Base-by-base conservation (phyloP, 2,888 invertebrate genomes). In the Eumacrocentrus americanus region DNA sequence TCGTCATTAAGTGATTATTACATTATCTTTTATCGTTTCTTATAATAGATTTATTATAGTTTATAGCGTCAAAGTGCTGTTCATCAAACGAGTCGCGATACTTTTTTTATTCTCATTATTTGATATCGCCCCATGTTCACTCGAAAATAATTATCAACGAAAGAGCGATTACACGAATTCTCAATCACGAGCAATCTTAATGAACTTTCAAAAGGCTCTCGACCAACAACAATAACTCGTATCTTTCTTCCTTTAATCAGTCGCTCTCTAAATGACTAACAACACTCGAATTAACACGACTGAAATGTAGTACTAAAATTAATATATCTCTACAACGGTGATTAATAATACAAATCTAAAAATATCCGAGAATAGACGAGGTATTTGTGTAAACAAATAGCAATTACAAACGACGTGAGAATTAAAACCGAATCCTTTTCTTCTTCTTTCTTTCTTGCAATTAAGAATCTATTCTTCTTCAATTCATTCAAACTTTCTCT, bases 1-100 rank as follows among this genome's bases (percentile, higher is more conserved):
- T 59, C 53, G 38, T 59, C 34, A 59, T 59, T 46, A 11, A 14
- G 18, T 38, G 47, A 52, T 52, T 53, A 44, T 47, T 53, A 51
- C 48, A 53, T 53, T 47, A 53, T 47, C 47, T 53, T 47, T 22
- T 12, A 37, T 47, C 16, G 34, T 40, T 23, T 23, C 5, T 23
- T 40, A 47, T 53, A 47, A 47, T 37, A 22, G 37, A 25, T 25
- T 52, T 14, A 51, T 54, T 47, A 38, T 47, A 59, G 53, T 40
- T 29, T 25, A 48, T 54, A 53, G 40, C 40, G 40, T 59, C 42
- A 54, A 53, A 50, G 25, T 50, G 42, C 29, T 20, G 2, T 23
- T 29, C 48, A 38, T n/a, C 29, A 42, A 42, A 48, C 46, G 29
- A 42, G 9, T 57, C 57, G 29, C 57, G 57, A 57, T 50, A 18